These are phyloP conservation scores for Bombus waltoni DNA, from an alignment of 1,140 invertebrate species.

Conservation along the genomic window DNA sequence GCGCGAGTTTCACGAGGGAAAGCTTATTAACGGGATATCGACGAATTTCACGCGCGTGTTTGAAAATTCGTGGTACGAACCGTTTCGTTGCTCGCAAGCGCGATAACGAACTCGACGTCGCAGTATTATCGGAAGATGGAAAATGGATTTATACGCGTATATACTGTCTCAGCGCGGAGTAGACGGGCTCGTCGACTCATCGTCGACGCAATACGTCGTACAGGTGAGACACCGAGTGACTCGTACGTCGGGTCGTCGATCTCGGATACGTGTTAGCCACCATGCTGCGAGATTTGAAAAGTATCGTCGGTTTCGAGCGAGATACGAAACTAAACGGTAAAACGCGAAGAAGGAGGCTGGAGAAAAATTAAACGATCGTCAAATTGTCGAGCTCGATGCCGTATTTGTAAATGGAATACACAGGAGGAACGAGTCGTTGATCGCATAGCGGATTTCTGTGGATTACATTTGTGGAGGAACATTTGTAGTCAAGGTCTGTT, in stretches of 20 bases:
- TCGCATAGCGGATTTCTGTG: slow-evolving; percentile 15
- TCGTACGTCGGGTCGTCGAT: background rate
- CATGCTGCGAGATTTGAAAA: background rate
- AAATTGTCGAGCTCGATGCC: background rate
- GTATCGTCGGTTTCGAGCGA: background rate
- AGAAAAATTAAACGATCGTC: slow-evolving; percentile 7
- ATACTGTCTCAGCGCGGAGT: background rate
- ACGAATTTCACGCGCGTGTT: background rate
- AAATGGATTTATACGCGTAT: no score
- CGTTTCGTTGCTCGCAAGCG: no score
- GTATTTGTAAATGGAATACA: background rate
- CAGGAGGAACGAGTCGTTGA: background rate
- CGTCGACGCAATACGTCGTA: no score
- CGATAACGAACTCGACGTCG: background rate
- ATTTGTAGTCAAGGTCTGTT: background rate
- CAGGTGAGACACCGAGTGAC: no score
- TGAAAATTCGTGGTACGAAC: background rate
- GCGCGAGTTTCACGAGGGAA: background rate
- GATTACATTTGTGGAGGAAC: slow-evolving; percentile 1
- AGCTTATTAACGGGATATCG: slow-evolving; percentile 18
- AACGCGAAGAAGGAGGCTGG: background rate
- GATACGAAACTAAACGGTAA: background rate
- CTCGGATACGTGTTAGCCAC: background rate
- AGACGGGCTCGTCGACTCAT: background rate
- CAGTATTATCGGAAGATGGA: background rate